phyloP scores from a whole-genome alignment of 2,113 vertebrate species.

The Pardalotus punctatus region DNA sequence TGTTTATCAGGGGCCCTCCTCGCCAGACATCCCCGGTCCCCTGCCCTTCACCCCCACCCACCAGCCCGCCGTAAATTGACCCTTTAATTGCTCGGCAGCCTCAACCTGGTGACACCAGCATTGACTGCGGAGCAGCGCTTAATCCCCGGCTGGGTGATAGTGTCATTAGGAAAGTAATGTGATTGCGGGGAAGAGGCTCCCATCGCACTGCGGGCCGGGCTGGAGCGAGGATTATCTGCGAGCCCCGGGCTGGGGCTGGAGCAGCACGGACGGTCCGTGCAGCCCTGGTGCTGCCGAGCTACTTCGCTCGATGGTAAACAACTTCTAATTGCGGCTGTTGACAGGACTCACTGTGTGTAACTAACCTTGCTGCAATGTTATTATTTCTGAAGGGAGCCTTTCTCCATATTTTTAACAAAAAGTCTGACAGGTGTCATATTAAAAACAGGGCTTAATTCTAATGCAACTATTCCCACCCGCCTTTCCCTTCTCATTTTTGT shows the following conservation, averaged over 20 bases:
- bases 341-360: conserved; percentile 47
- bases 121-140: neutral
- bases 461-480: conserved; percentile 36
- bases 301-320: conserved; percentile 38
- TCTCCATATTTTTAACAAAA: conserved; percentile 46
- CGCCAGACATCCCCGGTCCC: neutral
- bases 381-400: conserved; percentile 65
- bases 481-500: conserved; percentile 25
- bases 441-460: conserved; percentile 64
- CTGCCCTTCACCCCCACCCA: neutral
- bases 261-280: neutral
- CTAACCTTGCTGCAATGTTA: conserved; percentile 54
- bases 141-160: neutral
- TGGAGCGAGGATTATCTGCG: neutral
- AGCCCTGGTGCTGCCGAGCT: neutral
- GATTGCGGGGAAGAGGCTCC: neutral
- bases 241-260: neutral
- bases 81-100: conserved; percentile 11
- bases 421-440: conserved; percentile 72
- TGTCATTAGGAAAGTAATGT: neutral
- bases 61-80: neutral
- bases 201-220: neutral
- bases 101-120: neutral
- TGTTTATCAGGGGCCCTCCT: neutral
- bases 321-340: conserved; percentile 63